These are phyloP conservation scores for Lepetodrilus schrolli DNA, from an alignment of 2,888 invertebrate species.

Conservation along the genomic window DNA sequence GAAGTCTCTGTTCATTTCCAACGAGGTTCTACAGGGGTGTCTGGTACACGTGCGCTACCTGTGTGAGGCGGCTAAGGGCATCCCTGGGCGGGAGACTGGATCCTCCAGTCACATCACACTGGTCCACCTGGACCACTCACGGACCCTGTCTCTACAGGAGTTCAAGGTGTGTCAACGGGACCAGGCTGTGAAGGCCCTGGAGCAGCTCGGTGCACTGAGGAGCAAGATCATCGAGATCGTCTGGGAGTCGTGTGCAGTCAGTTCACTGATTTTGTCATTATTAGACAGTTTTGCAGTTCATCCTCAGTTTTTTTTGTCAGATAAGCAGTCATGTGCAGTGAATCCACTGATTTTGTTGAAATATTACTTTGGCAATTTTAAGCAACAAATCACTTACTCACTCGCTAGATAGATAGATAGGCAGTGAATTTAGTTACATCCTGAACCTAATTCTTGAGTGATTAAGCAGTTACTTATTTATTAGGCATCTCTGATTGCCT, in stretches of 20 bases:
- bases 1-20: slow-evolving; percentile 68
- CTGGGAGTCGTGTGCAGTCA: slow-evolving; percentile 74
- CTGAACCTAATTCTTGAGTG: no score
- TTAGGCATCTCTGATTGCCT: no score
- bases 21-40: slow-evolving; percentile 74
- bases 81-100: slow-evolving; percentile 51
- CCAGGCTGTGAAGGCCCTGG: slow-evolving; percentile 59
- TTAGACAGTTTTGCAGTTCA: no score
- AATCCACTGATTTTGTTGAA: no score
- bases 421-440: no score
- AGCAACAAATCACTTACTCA: no score
- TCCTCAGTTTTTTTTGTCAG: no score
- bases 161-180: slow-evolving; percentile 64
- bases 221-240: slow-evolving; percentile 69
- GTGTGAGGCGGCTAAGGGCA: slow-evolving; percentile 70
- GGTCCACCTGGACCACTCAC: slow-evolving; percentile 60
- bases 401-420: no score
- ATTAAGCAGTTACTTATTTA: no score
- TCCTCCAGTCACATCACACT: slow-evolving; percentile 61
- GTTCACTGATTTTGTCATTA: no score
- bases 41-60: slow-evolving; percentile 70
- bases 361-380: no score
- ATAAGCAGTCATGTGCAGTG: no score
- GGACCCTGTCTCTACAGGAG: slow-evolving; percentile 65
- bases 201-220: slow-evolving; percentile 62